A percentile compares a stretch with the other conserved stretches of the same genome.
Evolutionary conservation across 2,888 invertebrate species (phyloP).

Genomic region (Prionchulus punctatus): DNA sequence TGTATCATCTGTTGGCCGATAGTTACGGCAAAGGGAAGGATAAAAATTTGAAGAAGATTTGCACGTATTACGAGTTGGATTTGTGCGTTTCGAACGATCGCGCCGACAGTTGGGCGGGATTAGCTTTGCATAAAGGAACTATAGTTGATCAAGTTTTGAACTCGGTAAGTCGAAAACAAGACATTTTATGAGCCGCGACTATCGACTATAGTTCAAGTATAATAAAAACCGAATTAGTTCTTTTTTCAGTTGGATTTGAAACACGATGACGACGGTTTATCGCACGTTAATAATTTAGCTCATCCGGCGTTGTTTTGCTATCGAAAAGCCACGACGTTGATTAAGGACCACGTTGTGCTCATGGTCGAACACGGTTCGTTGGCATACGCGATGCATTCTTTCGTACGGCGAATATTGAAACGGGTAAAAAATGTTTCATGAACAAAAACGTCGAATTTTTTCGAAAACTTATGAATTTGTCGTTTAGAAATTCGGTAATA

Average conservation of each 20-base stretch:
- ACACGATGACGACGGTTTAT: constrained; percentile 21
- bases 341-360: constrained; percentile 51
- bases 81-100: constrained; percentile 56
- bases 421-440: too few species aligned
- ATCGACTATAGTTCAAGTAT: too few species aligned
- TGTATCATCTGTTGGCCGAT: constrained; percentile 79
- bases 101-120: constrained; percentile 79
- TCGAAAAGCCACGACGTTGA: constrained; percentile 56
- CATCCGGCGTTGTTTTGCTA: constrained; percentile 58
- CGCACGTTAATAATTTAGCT: constrained; percentile 15
- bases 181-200: too few species aligned
- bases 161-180: constrained; percentile 44
- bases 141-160: constrained; percentile 63
- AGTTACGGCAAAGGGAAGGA: constrained; percentile 62
- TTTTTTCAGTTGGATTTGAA: constrained; percentile 27
- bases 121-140: constrained; percentile 50
- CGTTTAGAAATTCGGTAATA: too few species aligned
- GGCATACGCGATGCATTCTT: constrained; percentile 73
- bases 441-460: too few species aligned
- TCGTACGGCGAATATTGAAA: constrained; percentile 66
- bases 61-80: constrained; percentile 65
- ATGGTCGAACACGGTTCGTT: constrained; percentile 83
- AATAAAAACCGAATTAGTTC: too few species aligned
- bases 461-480: too few species aligned
- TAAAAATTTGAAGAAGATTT: constrained; percentile 53